Evolutionary conservation across 2,888 invertebrate species (phyloP), one percentile per base, ranked within the genome.

Genomic region (Leucophenga montana): DNA sequence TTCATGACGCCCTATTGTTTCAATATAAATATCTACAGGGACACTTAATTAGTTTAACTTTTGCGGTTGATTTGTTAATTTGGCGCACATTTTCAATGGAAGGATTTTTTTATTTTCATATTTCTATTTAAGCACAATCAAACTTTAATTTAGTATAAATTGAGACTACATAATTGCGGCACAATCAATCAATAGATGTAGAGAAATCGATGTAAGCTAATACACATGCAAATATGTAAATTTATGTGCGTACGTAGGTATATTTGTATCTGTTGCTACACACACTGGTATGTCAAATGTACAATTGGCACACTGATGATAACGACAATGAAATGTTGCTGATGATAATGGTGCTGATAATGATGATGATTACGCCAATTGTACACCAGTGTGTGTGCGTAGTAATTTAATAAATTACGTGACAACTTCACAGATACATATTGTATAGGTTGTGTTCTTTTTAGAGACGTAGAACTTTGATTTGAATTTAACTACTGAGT

Each of bases 361-460:
- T 39, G 82, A 81, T 78, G 81, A 83, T 82, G 81, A 81, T 81
- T 81, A 83, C 78, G 70, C 76, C 81, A 83, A 81, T 81, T 83
- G 83, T 80, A 67, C 31, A 59, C 8, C 33, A 13, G 67, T 70
- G 50, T 73, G 71, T 76, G 77, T 79, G 84, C 82, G 71, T 68
- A 71, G 81, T 79, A 79, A 81, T 81, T 84, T 84, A 82, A 82
- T 82, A 84, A 82, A 82, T 82, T 82, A 82, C 82, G 82, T 82
- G 82, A 84, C 82, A 84, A 82, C 81, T 81, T 81, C 16, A 50
- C 50, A 50, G 16, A 1, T 50, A 50, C n/a, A 50, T 18, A 50
- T 18, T 27, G 27, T 27, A 27, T n/a, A n/a, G n/a, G n/a, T n/a
- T n/a, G n/a, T n/a, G n/a, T n/a, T n/a, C n/a, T n/a, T n/a, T n/a